Conservation (phyloP, 64 coral and sea anemone genomes). For the Montipora capricornis region DNA sequence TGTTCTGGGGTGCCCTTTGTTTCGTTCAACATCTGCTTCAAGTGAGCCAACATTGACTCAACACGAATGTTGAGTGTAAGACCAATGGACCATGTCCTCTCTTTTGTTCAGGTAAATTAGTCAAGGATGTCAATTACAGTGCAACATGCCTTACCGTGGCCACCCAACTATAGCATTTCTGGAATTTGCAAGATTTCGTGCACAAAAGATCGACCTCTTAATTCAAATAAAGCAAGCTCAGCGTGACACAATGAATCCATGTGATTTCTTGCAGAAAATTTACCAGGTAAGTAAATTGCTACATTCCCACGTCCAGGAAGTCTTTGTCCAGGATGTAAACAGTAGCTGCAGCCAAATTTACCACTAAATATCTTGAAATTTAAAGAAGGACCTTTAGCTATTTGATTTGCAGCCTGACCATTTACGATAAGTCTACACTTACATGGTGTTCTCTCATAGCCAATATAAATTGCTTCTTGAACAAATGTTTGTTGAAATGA, state of each 20-base stretch:
- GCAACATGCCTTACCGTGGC: too few species aligned
- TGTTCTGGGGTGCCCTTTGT: slow-evolving; percentile 71
- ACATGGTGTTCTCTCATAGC: too few species aligned
- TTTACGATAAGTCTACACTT: not conserved
- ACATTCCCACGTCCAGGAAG: not conserved
- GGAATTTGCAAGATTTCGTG: too few species aligned
- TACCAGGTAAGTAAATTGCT: not conserved
- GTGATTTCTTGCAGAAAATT: slow-evolving; percentile 48
- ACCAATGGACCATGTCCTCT: not conserved
- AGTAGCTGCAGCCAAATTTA: slow-evolving; percentile 58
- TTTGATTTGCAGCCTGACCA: slow-evolving; percentile 69
- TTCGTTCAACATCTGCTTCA: slow-evolving; percentile 67
- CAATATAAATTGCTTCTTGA: too few species aligned
- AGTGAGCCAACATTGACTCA: slow-evolving; percentile 68
- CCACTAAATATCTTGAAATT: slow-evolving; percentile 71
- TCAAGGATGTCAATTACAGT: slow-evolving; percentile 5
- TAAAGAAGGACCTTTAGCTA: slow-evolving; percentile 77
- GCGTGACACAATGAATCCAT: slow-evolving; percentile 62
- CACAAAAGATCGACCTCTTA: too few species aligned
- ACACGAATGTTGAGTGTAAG: slow-evolving; percentile 61
- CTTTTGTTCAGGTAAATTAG: too few species aligned
- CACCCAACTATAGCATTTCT: too few species aligned
- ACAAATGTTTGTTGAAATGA: slow-evolving; percentile 72
- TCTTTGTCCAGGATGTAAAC: slow-evolving; percentile 69
- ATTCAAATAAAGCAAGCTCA: slow-evolving; percentile 38